Conservation (phyloP, 2,888 invertebrate genomes). For the Oxytorus armatus region DNA sequence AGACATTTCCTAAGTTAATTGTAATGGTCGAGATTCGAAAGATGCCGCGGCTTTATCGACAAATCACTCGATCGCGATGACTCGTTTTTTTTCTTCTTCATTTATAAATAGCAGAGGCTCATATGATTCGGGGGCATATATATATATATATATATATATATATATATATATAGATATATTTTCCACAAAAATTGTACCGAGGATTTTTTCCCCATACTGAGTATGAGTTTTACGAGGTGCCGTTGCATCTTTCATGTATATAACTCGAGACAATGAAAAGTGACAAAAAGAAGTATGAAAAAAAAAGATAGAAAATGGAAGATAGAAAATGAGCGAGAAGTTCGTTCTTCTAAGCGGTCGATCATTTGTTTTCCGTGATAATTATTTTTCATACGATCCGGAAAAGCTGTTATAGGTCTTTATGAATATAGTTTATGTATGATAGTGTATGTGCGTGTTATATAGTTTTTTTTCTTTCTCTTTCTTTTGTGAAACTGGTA, state of each 20-base stretch:
- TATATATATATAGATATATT: too few species aligned
- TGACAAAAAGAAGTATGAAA: conserved; percentile 10
- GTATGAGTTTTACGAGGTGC: neutral
- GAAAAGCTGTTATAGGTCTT: conserved; percentile 44
- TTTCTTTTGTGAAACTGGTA: too few species aligned
- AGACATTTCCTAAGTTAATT: conserved; percentile 40
- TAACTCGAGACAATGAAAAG: conserved; percentile 40
- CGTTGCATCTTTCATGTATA: conserved; percentile 44
- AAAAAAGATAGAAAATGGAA: too few species aligned
- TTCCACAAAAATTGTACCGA: conserved; percentile 41
- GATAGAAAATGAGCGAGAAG: conserved; percentile 31
- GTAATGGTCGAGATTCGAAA: conserved; percentile 19
- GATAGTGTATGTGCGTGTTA: conserved; percentile 20
- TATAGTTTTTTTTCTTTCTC: conserved; percentile 6
- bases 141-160: too few species aligned
- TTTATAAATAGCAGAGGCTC: conserved; percentile 19
- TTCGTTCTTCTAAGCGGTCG: conserved; percentile 6
- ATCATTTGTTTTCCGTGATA: conserved; percentile 57
- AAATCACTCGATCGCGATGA: conserved; percentile 26
- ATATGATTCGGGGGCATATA: conserved; percentile 22
- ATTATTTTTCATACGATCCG: conserved; percentile 56
- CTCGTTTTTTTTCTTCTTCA: conserved; percentile 13
- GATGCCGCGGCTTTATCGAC: conserved; percentile 18
- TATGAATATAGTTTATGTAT: conserved; percentile 48
- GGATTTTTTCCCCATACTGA: conserved; percentile 22